Conservation (phyloP, 2,797 vertebrate genomes). For the Paedocypris micromegethes region DNA sequence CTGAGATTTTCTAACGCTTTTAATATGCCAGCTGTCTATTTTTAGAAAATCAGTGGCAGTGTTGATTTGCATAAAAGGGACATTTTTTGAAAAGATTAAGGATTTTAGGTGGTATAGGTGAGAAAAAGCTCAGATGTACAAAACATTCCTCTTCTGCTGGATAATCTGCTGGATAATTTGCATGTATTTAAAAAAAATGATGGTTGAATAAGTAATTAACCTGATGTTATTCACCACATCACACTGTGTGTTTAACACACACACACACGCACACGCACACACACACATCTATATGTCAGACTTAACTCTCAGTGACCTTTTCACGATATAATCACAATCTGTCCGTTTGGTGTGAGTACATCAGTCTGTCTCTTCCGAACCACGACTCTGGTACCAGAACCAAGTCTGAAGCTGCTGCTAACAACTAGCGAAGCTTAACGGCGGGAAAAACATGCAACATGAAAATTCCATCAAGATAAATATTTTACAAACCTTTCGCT, state of each 20-base stretch:
- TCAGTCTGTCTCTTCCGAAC: background rate
- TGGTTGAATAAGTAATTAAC: too few species aligned
- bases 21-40: conserved; percentile 43
- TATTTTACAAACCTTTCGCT: conserved; percentile 67
- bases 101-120: conserved; percentile 57
- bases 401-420: conserved; percentile 32
- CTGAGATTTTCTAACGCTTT: conserved; percentile 24
- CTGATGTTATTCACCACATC: too few species aligned
- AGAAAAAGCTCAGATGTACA: conserved; percentile 43
- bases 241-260: too few species aligned
- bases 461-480: conserved; percentile 77
- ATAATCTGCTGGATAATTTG: too few species aligned
- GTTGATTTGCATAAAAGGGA: conserved; percentile 57
- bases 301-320: too few species aligned
- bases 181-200: too few species aligned
- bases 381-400: background rate
- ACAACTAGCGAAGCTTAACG: conserved; percentile 55
- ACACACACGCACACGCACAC: too few species aligned
- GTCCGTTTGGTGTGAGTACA: background rate
- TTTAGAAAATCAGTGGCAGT: conserved; percentile 54
- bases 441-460: conserved; percentile 57
- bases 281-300: too few species aligned
- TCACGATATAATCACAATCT: background rate
- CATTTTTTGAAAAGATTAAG: conserved; percentile 58
- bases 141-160: too few species aligned